These are phyloP conservation scores for Synaphobranchus kaupii DNA, from an alignment of 2,797 vertebrate genomes.

Conservation along the genomic window DNA sequence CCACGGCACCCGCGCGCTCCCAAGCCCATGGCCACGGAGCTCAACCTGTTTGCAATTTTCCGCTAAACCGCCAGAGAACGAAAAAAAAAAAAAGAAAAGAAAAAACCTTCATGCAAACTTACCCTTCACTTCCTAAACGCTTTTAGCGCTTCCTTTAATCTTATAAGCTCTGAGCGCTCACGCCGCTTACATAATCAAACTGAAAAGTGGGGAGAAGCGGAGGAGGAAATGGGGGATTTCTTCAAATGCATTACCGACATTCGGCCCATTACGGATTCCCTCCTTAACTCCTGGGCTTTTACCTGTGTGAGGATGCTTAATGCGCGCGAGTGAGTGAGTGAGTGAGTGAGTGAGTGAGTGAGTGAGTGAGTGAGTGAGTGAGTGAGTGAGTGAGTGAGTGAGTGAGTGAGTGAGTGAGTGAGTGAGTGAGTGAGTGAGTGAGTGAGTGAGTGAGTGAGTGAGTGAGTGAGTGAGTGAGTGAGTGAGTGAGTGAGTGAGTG, in stretches of 20 bases:
- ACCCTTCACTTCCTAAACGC: constrained; percentile 69
- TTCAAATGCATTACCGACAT: constrained; percentile 19
- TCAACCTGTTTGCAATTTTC: constrained; percentile 72
- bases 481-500: too few relatives aligned
- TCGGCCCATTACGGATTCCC: constrained; percentile 26
- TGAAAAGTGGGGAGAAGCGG: constrained; percentile 1
- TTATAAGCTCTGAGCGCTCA: constrained; percentile 77
- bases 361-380: too few relatives aligned
- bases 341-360: too few relatives aligned
- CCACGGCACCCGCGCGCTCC: constrained; percentile 54
- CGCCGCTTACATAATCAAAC: constrained; percentile 59
- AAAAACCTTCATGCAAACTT: constrained; percentile 62
- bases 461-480: too few relatives aligned
- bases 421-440: too few relatives aligned
- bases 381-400: too few relatives aligned
- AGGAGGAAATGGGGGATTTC: not conserved
- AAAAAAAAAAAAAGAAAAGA: constrained; percentile 53
- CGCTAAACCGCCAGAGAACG: constrained; percentile 60
- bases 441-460: too few relatives aligned
- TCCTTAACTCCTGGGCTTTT: constrained; percentile 14
- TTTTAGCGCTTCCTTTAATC: constrained; percentile 80
- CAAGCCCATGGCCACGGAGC: constrained; percentile 50
- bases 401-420: too few relatives aligned
- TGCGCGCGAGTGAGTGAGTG: too few relatives aligned
- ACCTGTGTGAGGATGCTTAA: constrained; percentile 1